Base-by-base conservation (phyloP, 2,797 vertebrate species). In the Ctenopoma multispine region DNA sequence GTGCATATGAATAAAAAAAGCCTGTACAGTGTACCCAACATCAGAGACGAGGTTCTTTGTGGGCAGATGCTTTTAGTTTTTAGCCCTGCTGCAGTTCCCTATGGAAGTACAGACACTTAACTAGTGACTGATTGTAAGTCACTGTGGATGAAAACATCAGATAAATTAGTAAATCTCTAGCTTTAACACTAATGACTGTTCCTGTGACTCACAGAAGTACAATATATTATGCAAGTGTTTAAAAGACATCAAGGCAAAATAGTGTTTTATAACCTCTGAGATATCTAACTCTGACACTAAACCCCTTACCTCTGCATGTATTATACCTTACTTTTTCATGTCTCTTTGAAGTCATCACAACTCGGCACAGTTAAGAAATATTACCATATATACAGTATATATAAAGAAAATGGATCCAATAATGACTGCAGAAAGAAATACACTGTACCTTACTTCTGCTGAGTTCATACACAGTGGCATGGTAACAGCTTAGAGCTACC, bases 381-480 rank as follows among this genome's bases (percentile, higher is more conserved):
- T 80, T 63, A 77, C 15, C 47, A 64, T 75, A 80, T 41, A 41
- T 40, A 40, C 13, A 40, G 31, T 17, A 41, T 73, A 55, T 75
- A 47, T 59, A 79, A 72, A 69, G 69, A 50, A 77, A 86, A 81
- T 58, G 23, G 51, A 75, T 79, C 68, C 36, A 43, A 51, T 75
- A 63, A 77, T 53, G 69, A 69, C 65, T 41, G 17, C 20, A 47
- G 75, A 75, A 46, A 72, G 72, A 72, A 80, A 82, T 63, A 34
- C 31, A 34, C 7, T 2, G 31, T 9, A 69, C 70, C 36, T 59
- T 55, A 36, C 58, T 80, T 71, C 44, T 51, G 51, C 51, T 7
- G 81, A 81, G 86, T 90, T 92, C 85, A 85, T 81, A 84, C 76
- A 71, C 63, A 63, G 80, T 73, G 66, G 76, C 76, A 76, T 7